Base-by-base conservation (phyloP, 2,888 invertebrate species). In the Ceramica pisi region DNA sequence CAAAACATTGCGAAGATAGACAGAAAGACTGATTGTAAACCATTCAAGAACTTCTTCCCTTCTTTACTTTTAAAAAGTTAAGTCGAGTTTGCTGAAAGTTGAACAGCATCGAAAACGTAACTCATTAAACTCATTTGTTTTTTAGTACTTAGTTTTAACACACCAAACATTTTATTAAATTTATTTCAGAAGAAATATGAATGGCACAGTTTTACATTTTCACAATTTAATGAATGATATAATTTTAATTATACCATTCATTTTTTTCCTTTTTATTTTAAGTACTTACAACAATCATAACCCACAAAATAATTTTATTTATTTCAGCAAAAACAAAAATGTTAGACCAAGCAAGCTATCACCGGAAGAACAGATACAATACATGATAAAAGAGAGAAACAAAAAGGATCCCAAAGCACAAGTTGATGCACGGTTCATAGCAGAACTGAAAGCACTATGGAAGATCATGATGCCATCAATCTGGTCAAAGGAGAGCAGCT, bases 391-490 rank as follows among this genome's bases (percentile, higher is more conserved):
- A 80, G 98, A 98, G 87, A 97, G 97, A 86, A 94, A 96, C 84
- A 96, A 96, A 78, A 96, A 94, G 80, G 90, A 94, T 60, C 96
- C 97, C 0, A 98, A 97, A 90, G 98, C 98, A 3, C 97, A 98
- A 76, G 98, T 98, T 2, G 97, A 98, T 90, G 97, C 97, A 9
- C 95, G 96, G 82, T 98, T 98, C 91, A 97, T 98, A 80, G 96
- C 96, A 44, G 98, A 98, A 91, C 92, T 98, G 55, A 96, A 96
- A 66, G 93, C 95, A 86, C 91, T 98, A 87, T 96, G 98, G 88
- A 97, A 96, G 86, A 97, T 98, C 78, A 96, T 98, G 86, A 96
- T 99, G 72, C 99, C 99, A 7, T 97, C 98, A 57, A 92, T 98
- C 87, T 97, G 98, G 92, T 97, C 97, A 16, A 95, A 97, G 71